Conservation (phyloP, 2,113 vertebrate species). For the Sinocyclocheilus grahami region DNA sequence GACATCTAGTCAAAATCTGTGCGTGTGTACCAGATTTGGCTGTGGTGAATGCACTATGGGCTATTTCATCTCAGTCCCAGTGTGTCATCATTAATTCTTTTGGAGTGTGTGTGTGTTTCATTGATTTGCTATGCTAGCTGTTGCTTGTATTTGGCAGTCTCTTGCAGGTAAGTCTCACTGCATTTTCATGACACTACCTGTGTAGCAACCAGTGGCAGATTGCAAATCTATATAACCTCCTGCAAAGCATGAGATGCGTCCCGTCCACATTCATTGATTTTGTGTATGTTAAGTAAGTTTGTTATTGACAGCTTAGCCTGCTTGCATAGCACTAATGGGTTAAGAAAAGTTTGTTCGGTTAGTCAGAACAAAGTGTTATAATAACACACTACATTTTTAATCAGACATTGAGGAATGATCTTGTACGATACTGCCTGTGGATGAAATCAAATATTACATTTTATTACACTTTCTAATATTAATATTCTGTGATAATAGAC, state of each 20-base stretch:
- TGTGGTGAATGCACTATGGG: slow-evolving; percentile 24
- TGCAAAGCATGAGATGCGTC: neutral
- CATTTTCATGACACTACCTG: slow-evolving; percentile 43
- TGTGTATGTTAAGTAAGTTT: neutral
- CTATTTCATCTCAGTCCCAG: too few species aligned
- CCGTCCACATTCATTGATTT: neutral
- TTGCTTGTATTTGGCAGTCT: slow-evolving; percentile 30
- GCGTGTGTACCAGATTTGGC: slow-evolving; percentile 17
- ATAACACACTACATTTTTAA: neutral
- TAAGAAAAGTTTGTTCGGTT: neutral
- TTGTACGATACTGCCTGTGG: neutral
- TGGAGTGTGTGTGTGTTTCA: slow-evolving; percentile 18
- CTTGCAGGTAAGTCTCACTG: slow-evolving; percentile 32
- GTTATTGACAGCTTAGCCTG: neutral
- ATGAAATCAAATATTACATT: neutral
- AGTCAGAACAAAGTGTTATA: neutral
- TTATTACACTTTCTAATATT: neutral
- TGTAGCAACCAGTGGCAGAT: slow-evolving; percentile 29
- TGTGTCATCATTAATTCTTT: too few species aligned
- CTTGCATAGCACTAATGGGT: neutral
- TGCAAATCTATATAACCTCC: neutral
- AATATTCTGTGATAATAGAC: neutral
- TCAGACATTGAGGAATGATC: neutral
- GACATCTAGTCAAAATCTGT: slow-evolving; percentile 18
- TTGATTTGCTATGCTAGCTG: slow-evolving; percentile 50